phyloP scores from a whole-genome alignment of 2,113 vertebrate species.

The Gasterosteus nipponicus region DNA sequence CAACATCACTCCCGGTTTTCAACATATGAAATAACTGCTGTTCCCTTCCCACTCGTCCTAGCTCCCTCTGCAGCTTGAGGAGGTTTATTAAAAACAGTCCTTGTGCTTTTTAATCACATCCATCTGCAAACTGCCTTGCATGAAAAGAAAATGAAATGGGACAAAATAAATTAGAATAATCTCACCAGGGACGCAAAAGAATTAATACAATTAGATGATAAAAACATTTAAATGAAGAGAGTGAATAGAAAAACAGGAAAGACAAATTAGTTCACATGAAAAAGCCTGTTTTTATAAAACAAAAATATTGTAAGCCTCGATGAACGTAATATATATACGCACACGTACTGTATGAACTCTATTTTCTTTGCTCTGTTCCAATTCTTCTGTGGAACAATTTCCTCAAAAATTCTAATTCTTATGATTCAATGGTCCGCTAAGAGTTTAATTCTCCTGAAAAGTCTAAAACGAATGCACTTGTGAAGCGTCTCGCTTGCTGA shows the following conservation, averaged over 20 bases:
- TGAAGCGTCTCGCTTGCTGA: not conserved
- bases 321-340: not conserved
- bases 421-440: not conserved
- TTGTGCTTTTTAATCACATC: constrained; percentile 12
- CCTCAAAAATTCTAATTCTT: not conserved
- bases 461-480: not conserved
- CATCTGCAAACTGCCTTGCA: not conserved
- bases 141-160: not conserved
- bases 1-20: constrained; percentile 13
- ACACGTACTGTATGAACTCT: not conserved
- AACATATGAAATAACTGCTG: constrained; percentile 8
- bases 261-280: not conserved
- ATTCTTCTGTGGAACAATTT: not conserved
- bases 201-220: constrained; percentile 22
- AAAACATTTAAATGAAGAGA: constrained; percentile 8
- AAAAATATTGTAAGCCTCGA: not conserved
- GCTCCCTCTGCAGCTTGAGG: not conserved
- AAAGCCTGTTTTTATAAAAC: not conserved
- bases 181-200: constrained; percentile 4
- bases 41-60: not conserved
- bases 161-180: not conserved
- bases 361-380: constrained; percentile 9
- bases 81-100: not conserved
- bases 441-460: not conserved
- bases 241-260: constrained; percentile 1